phyloP scores from a whole-genome alignment of 2,113 vertebrate genomes.

The Otus sunia region DNA sequence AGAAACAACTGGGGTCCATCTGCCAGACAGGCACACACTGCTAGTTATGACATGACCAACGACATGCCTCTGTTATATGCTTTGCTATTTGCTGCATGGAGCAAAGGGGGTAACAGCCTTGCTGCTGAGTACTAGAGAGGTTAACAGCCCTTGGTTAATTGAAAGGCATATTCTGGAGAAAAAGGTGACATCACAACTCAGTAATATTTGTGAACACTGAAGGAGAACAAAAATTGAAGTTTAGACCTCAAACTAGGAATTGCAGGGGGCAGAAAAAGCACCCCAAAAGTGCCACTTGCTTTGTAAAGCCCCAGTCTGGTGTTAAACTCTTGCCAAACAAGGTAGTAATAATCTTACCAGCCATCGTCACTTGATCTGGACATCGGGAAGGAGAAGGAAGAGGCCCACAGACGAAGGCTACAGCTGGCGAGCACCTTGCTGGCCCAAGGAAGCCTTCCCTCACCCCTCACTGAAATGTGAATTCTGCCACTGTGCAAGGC shows the following conservation, averaged over 20 bases:
- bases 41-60: neutral
- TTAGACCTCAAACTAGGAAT: neutral
- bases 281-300: neutral
- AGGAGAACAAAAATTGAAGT: neutral
- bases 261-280: neutral
- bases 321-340: neutral
- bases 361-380: neutral
- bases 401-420: neutral
- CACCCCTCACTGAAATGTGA: neutral
- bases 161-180: neutral
- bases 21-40: neutral
- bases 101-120: neutral
- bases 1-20: neutral
- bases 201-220: neutral
- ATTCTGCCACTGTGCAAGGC: neutral
- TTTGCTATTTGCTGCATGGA: neutral
- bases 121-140: neutral
- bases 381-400: neutral
- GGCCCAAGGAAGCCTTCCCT: neutral
- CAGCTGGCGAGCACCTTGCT: neutral
- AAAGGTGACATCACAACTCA: neutral
- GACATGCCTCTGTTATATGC: fast-evolving
- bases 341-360: neutral
- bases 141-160: neutral
- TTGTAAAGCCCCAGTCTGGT: neutral